These are phyloP conservation scores for Sesamia nonagrioides DNA, from an alignment of 1,140 invertebrate species.

Conservation along the genomic window DNA sequence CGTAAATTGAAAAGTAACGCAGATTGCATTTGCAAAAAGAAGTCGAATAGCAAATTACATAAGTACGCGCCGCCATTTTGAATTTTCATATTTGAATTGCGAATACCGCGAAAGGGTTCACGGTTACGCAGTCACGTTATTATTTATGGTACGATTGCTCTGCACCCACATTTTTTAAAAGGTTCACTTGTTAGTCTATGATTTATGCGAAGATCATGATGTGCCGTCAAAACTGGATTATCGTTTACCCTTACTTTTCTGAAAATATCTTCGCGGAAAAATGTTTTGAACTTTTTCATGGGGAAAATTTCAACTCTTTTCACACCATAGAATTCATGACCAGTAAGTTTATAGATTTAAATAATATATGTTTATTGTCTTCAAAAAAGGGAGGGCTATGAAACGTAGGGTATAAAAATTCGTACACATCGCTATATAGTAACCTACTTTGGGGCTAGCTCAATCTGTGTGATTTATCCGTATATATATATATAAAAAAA, in stretches of 20 bases:
- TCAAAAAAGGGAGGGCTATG: too few species aligned
- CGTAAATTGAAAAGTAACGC: not conserved
- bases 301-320: not conserved
- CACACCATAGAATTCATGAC: too few species aligned
- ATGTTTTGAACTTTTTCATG: not conserved
- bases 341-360: too few species aligned
- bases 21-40: not conserved
- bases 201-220: constrained; percentile 1
- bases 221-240: not conserved
- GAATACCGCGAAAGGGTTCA: not conserved
- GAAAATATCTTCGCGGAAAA: not conserved
- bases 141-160: not conserved
- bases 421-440: too few species aligned
- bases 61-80: not conserved
- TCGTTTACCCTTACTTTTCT: not conserved
- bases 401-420: too few species aligned
- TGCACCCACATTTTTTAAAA: not conserved
- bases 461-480: too few species aligned
- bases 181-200: constrained; percentile 3
- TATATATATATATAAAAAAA: too few species aligned
- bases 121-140: not conserved
- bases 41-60: not conserved
- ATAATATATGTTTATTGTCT: too few species aligned
- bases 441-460: too few species aligned
- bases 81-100: not conserved